Evolutionary conservation across 2,113 vertebrate genomes (phyloP), one percentile per base, ranked within the genome.

Genomic region (Alethe castanea): DNA sequence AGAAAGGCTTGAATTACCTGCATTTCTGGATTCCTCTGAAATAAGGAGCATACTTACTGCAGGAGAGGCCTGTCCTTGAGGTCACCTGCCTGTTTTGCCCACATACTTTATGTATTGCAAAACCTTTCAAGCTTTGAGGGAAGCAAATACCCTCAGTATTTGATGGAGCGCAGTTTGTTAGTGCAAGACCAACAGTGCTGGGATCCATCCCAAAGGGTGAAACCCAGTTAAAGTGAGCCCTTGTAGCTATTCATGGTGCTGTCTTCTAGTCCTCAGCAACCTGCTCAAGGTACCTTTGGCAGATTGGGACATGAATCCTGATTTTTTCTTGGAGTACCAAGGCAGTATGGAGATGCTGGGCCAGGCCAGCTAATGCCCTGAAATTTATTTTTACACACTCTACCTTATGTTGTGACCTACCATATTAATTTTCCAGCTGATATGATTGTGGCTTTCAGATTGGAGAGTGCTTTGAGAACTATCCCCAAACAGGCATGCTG

Each of bases 401-500:
- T 79, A 7, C 28, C 44, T 67, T 89, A 42, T 76, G 78, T 84
- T 92, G 69, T 85, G 83, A 74, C 48, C 77, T 94, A 81, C 72
- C 72, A 29, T 94, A 31, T 86, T 92, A 83, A 81, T 90, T 94
- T 95, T 95, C 64, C n/a, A 64, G 73, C 71, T 94, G 44, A 94
- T 94, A 8, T 5, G 61, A 89, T 72, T 69, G 89, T 94, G 91
- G 80, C 57, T 96, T 95, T 95, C 59, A 71, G 69, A 91, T 72
- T 84, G 84, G 81, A 89, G 84, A 81, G 65, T 4, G 40, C 70
- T 84, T 79, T 67, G 92, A 94, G 74, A 92, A 76, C 72, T 84
- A 15, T 81, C n/a, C n/a, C 77, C 69, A 50, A 87, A 60, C 40
- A 54, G n/a, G 73, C 91, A 79, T 67, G 66, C 86, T 53, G 91